Evolutionary conservation across 2,888 invertebrate species (phyloP).

Genomic region (Caenorhabditis imperialis): DNA sequence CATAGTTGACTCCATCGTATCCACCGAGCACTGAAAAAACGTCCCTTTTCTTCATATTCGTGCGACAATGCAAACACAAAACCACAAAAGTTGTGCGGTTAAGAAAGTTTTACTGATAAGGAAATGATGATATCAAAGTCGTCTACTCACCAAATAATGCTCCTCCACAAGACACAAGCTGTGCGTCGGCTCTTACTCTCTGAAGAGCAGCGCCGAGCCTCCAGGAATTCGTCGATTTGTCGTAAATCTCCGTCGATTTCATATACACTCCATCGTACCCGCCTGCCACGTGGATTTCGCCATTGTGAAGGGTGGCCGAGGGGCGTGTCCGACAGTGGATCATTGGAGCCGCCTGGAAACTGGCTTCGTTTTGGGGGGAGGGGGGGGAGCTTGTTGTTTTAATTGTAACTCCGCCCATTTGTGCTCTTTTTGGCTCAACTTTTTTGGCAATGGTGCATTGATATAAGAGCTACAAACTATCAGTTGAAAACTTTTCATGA

Average conservation of each 20-base stretch:
- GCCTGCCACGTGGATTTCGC: slow-evolving; percentile 13
- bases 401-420: too few species aligned
- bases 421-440: too few species aligned
- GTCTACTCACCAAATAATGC: not conserved
- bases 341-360: not conserved
- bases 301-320: slow-evolving; percentile 13
- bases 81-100: too few species aligned
- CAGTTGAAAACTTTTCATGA: too few species aligned
- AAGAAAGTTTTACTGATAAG: too few species aligned
- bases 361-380: too few species aligned
- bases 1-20: slow-evolving; percentile 6
- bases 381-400: too few species aligned
- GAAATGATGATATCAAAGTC: not conserved
- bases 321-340: slow-evolving; percentile 14
- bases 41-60: too few species aligned
- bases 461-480: too few species aligned
- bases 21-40: slow-evolving; percentile 17
- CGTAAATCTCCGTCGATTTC: slow-evolving; percentile 18
- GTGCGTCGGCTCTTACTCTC: not conserved
- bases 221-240: not conserved
- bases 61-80: too few species aligned
- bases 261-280: slow-evolving; percentile 25
- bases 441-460: too few species aligned
- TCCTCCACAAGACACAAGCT: not conserved
- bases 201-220: not conserved